Base-by-base conservation (phyloP, 1,140 invertebrate species). In the Helicoverpa zea region DNA sequence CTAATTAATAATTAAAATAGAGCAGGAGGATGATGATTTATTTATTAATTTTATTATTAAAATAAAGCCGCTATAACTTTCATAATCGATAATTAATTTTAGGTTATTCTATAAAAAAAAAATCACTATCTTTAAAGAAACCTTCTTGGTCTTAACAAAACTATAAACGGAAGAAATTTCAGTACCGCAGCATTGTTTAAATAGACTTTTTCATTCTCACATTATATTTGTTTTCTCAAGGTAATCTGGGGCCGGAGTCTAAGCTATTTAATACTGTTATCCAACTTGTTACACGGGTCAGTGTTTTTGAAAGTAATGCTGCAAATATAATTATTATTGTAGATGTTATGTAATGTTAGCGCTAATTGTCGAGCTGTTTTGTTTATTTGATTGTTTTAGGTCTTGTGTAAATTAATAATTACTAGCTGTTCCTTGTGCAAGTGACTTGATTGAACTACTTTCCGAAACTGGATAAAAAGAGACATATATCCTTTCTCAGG, bases 241-340 rank as follows among this genome's bases (percentile, higher is more conserved):
- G 75, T 63, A 61, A 23, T 61, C 29, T 58, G 35, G 61, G 68
- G 49, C 13, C 23, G 30, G 16, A 52, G 54, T 9, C 30, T 9
- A 54, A 78, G 52, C 51, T 59, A 63, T 77, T 68, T 73, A 63
- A 73, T 59, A 73, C 80, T 49, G 81, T 86, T 88, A 86, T 84
- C 54, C 83, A 86, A 89, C 66, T 61, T 64, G 76, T 63, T 64
- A 30, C 77, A 59, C 66, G 74, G 72, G 80, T 61, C 70, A 23
- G 29, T 49, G 64, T 84, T 86, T 78, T 63, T 78, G 59, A 88
- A 89, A 89, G 88, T 89, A 89, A 83, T 87, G 52, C 74, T 81
- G 82, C 73, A 64, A 43, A 47, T 30, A 52, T 49, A 54, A 49
- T 51, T 9, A 14, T 23, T 23, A 23, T 23, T 23, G 2, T n/a